A percentile compares a stretch with the other conserved stretches of the same genome.
phyloP scores from a whole-genome alignment of 2,888 invertebrate species.

The Ormia ochracea region DNA sequence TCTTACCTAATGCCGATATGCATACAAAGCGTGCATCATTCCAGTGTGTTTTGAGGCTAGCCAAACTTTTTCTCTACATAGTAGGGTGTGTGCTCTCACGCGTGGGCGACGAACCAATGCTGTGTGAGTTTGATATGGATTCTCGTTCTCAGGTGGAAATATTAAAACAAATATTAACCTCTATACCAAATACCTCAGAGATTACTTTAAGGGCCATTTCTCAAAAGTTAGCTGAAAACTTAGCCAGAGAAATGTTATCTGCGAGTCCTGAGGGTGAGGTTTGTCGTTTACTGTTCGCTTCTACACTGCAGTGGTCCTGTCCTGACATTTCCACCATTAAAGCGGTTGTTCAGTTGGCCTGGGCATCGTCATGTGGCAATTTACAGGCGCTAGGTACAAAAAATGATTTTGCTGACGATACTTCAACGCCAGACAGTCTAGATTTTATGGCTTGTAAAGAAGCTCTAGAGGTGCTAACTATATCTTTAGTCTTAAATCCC shows the following conservation, averaged over 20 bases:
- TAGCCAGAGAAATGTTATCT: conserved; percentile 83
- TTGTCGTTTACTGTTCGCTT: conserved; percentile 78
- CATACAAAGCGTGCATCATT: conserved; percentile 88
- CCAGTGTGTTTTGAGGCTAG: conserved; percentile 90
- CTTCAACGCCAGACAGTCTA: conserved; percentile 81
- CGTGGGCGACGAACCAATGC: conserved; percentile 79
- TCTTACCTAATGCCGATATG: conserved; percentile 87
- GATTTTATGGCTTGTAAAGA: conserved; percentile 89
- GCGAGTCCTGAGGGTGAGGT: conserved; percentile 78
- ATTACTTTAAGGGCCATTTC: conserved; percentile 90
- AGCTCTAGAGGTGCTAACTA: conserved; percentile 93
- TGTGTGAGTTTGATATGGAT: conserved; percentile 76
- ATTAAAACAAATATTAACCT: conserved; percentile 89
- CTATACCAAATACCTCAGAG: conserved; percentile 89
- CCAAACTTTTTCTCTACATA: conserved; percentile 91
- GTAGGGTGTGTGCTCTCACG: conserved; percentile 87
- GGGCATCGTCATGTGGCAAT: conserved; percentile 86
- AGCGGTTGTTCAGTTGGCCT: conserved; percentile 86
- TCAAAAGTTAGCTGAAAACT: conserved; percentile 86
- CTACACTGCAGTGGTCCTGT: conserved; percentile 82
- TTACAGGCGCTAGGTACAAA: conserved; percentile 83
- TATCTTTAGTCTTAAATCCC: conserved; percentile 93
- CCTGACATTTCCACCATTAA: conserved; percentile 86
- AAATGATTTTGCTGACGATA: conserved; percentile 77
- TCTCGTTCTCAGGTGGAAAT: conserved; percentile 79